Evolutionary conservation across 2,888 invertebrate species (phyloP).

Genomic region (Parapristionchus giblindavisi): DNA sequence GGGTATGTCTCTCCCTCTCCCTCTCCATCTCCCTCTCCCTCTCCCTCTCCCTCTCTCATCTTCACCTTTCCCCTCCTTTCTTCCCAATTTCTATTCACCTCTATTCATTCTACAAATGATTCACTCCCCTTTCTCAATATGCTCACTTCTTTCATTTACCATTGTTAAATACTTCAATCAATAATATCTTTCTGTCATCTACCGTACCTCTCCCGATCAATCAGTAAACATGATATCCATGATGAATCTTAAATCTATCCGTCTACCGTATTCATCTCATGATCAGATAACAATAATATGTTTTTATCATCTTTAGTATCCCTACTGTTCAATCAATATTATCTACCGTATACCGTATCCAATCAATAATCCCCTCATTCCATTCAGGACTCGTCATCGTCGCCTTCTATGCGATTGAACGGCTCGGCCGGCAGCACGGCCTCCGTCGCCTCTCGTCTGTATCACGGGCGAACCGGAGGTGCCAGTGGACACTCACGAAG

Average conservation of each 20-base stretch:
- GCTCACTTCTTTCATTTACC: background rate
- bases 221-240: background rate
- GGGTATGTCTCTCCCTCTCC: slow-evolving; percentile 2
- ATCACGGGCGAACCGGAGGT: slow-evolving; percentile 41
- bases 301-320: background rate
- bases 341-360: slow-evolving; percentile 3
- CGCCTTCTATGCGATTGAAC: slow-evolving; percentile 56
- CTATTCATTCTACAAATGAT: background rate
- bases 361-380: no score
- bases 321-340: background rate
- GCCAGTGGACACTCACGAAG: slow-evolving; percentile 26
- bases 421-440: slow-evolving; percentile 60
- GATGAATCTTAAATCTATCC: no score
- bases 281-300: background rate
- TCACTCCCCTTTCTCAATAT: background rate
- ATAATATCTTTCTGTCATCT: background rate
- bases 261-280: no score
- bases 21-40: background rate
- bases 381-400: slow-evolving; percentile 51
- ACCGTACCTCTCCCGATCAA: background rate
- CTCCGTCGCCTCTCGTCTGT: slow-evolving; percentile 66
- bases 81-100: slow-evolving; percentile 1
- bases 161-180: background rate
- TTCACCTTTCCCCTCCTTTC: background rate
- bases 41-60: background rate